Evolutionary conservation across 1,140 invertebrate species (phyloP), one percentile per base, ranked within the genome.

Genomic region (Gerris buenoi): DNA sequence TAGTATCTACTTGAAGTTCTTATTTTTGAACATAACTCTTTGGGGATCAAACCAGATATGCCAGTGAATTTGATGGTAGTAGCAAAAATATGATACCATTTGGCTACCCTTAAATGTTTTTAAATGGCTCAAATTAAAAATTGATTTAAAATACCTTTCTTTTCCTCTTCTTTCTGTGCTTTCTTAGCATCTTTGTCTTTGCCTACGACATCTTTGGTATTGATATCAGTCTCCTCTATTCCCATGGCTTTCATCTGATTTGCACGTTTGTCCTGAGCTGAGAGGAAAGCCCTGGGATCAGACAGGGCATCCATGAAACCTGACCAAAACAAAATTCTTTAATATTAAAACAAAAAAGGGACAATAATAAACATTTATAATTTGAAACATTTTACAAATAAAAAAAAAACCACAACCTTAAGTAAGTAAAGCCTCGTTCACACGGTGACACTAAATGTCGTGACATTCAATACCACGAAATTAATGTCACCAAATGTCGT

Each of bases 261-360:
- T 10, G 88, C 87, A 69, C 91, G 82, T 75, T 94, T 93, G 72
- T 92, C 86, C 80, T 82, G 89, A n/a, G 89, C 88, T 2, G 90
- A 90, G 72, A 93, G 84, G 77, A 95, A 96, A 33, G 92, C 94
- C 70, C 92, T 83, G 0, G 97, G 97, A 77, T 97, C 96, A 46
- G 94, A 95, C 65, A 99, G 79, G 10, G 96, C 95, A 71, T 96
- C 95, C 88, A 99, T 98, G 74, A 99, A 90, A 77, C 96, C 95
- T 91, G 73, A 1, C 76, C 77, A 68, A 67, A 65, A 71, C 65
- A 46, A 46, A 10, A 46, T 46, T 46, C 18, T 25, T n/a, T n/a
- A n/a, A n/a, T n/a, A n/a, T n/a, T n/a, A n/a, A n/a, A n/a, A n/a
- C n/a, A n/a, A n/a, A n/a, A n/a, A n/a, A n/a, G n/a, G n/a, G n/a